Base-by-base conservation (phyloP, 2,888 invertebrate genomes). In the Microchrysa polita region DNA sequence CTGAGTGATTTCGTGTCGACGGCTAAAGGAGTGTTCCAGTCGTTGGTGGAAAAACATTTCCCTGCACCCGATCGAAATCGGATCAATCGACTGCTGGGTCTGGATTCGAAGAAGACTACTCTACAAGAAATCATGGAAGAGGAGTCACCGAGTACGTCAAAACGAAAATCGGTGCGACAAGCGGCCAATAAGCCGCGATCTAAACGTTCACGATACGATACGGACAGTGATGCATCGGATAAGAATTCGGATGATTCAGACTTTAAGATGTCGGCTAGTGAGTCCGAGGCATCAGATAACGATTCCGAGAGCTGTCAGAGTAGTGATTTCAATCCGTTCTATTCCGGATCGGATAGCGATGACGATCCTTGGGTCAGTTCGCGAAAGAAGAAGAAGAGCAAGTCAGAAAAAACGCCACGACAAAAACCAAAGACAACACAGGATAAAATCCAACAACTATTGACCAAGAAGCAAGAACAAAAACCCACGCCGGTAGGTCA, bases 1-100 rank as follows among this genome's bases (percentile, higher is more conserved):
- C 89, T 99, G 72, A 93, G 90, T 40, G 99, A 99, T 87, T 99
- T 99, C 86, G 98, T 99, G 0, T 99, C 98, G 65, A 96, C 95
- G 1, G 95, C 95, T 77, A 96, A 95, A 84, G 98, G 98, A 77
- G 98, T 99, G 23, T 90, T 99, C 81, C 97, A 98, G 83, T 93
- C 96, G 0, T 86, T 99, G 74, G 96, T 99, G 0, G 98, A 99
- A 84, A 98, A 83, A 48, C 98, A 99, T 86, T 99, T 99, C 83
- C 99, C 99, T 0, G 97, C 97, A 0, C 97, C 97, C 2, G 95
- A 97, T 86, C 88, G 96, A 67, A 90, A 90, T 83, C 89, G 94
- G 76, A 93, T 94, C 79, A 91, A 91, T 82, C 89, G 93, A 10
- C 87, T 95, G 73, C 87, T 95, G 61, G 93, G 93, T 0, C 81